Evolutionary conservation across 1,140 invertebrate genomes (phyloP).

Genomic region (Euwallacea fornicatus): DNA sequence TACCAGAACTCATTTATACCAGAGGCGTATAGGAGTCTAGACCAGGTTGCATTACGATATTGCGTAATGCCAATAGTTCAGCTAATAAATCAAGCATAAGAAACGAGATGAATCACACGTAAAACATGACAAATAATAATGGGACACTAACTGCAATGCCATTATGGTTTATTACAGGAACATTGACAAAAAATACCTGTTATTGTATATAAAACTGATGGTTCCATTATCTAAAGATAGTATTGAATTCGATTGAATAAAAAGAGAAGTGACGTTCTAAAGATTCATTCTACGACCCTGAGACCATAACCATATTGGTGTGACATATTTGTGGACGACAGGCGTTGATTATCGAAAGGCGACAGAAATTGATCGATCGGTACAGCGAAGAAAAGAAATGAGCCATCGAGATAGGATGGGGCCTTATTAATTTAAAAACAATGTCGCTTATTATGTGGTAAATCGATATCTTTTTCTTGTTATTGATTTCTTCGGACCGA

Average conservation of each 20-base stretch:
- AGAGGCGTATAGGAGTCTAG: conserved; percentile 10
- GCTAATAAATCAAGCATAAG: too few relatives aligned
- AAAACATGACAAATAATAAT: too few relatives aligned
- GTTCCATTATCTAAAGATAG: too few relatives aligned
- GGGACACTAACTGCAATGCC: too few relatives aligned
- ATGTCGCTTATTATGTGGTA: conserved; percentile 11
- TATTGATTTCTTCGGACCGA: not conserved
- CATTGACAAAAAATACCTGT: too few relatives aligned
- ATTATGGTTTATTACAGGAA: too few relatives aligned
- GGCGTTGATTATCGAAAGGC: conserved; percentile 18
- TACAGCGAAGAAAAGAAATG: conserved; percentile 20
- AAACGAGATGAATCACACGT: too few relatives aligned
- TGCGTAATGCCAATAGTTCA: too few relatives aligned
- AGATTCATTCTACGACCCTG: too few relatives aligned
- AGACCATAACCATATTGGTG: conserved; percentile 17
- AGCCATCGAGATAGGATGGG: conserved; percentile 21
- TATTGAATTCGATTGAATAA: too few relatives aligned
- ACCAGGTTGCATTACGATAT: too few relatives aligned
- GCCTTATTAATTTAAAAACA: conserved; percentile 22
- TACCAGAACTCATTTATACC: conserved; percentile 17
- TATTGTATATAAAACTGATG: not conserved
- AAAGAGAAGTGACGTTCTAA: too few relatives aligned
- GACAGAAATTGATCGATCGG: conserved; percentile 30
- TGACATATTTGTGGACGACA: conserved; percentile 33
- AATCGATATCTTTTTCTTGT: not conserved